Conservation (phyloP, 1,140 invertebrate genomes). For the Drosophila tristis region DNA sequence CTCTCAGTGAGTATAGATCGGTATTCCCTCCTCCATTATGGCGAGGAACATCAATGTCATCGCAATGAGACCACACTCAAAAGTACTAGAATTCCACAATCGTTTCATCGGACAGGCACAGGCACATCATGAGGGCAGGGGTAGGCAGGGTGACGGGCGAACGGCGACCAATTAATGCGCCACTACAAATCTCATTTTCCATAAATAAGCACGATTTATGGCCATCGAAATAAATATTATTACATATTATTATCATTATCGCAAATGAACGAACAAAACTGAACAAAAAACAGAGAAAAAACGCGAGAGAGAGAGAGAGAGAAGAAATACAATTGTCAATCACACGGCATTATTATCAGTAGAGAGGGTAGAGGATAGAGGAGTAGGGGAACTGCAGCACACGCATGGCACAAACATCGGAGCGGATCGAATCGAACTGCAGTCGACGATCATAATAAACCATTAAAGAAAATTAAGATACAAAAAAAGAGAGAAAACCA, state of each 20-base stretch:
- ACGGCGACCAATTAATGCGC: constrained; percentile 56
- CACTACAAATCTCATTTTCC: constrained; percentile 74
- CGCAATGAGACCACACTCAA: constrained; percentile 50
- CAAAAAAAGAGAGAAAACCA: constrained; percentile 57
- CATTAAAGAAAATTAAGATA: constrained; percentile 80
- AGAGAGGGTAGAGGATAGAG: not conserved
- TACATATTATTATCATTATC: constrained; percentile 73
- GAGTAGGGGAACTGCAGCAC: constrained; percentile 25
- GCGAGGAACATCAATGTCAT: constrained; percentile 67
- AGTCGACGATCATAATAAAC: constrained; percentile 69
- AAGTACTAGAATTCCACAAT: constrained; percentile 52
- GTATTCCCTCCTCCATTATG: constrained; percentile 11
- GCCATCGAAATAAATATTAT: constrained; percentile 58
- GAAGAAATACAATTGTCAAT: constrained; percentile 67
- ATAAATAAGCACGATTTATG: constrained; percentile 74
- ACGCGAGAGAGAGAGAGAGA: not conserved
- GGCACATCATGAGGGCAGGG: constrained; percentile 9
- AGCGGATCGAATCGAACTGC: constrained; percentile 23
- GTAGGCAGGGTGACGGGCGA: not conserved
- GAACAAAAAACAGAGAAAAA: constrained; percentile 17
- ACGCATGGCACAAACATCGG: constrained; percentile 38
- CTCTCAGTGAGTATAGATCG: not conserved
- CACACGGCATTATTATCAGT: constrained; percentile 62
- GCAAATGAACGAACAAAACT: constrained; percentile 41
- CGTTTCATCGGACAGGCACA: constrained; percentile 47